Conservation (phyloP, 2,797 vertebrate genomes). For the Odontamblyopus lacepedii region DNA sequence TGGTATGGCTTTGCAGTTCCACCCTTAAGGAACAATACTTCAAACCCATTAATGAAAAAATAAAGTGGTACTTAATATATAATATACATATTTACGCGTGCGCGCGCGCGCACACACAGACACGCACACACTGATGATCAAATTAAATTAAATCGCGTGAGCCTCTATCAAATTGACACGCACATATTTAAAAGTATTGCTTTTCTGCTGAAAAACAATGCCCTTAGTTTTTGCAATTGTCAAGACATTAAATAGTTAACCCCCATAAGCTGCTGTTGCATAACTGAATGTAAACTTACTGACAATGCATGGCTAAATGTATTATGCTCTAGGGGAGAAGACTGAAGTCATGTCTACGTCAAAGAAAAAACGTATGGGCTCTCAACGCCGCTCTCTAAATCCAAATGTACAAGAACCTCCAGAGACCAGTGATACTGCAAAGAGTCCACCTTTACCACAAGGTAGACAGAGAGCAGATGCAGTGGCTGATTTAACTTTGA, state of each 20-base stretch:
- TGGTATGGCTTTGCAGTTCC: background rate
- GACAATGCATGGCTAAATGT: conserved; percentile 27
- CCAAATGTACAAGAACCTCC: conserved; percentile 19
- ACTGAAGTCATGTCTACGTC: conserved; percentile 61
- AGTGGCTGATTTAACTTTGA: conserved; percentile 11
- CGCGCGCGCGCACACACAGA: too few relatives aligned
- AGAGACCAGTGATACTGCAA: background rate
- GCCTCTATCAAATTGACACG: too few relatives aligned
- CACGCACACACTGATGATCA: too few relatives aligned
- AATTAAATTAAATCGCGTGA: too few relatives aligned
- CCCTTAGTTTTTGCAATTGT: background rate
- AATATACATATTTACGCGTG: too few relatives aligned
- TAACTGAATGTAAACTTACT: background rate
- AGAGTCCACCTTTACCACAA: conserved; percentile 3
- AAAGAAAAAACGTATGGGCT: conserved; percentile 67
- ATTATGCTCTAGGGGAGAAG: conserved; percentile 42
- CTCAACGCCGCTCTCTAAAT: conserved; percentile 37
- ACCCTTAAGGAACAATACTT: background rate
- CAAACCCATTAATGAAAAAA: background rate
- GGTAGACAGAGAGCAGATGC: conserved; percentile 6
- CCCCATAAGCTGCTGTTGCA: background rate
- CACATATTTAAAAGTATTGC: too few relatives aligned
- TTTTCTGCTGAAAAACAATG: background rate
- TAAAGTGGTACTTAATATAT: too few relatives aligned
- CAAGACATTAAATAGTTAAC: background rate